phyloP scores from a whole-genome alignment of 92 coral and sea anemone genomes.

The Muricea muricata region DNA sequence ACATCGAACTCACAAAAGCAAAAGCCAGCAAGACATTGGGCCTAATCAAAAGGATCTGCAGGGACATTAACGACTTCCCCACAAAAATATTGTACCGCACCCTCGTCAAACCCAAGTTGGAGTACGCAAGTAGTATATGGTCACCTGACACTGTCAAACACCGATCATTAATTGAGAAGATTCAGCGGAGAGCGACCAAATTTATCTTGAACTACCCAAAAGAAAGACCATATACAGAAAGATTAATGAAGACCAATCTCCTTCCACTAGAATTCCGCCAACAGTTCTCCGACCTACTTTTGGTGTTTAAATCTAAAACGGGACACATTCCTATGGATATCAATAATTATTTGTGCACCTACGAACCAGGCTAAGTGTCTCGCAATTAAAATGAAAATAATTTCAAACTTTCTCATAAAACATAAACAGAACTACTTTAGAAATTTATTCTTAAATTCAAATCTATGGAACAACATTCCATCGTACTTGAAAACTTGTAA shows the following conservation, averaged over 20 bases:
- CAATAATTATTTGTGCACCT: too few species aligned
- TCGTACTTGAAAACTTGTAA: too few species aligned
- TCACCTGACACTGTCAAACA: not conserved
- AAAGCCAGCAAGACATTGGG: conserved; percentile 49
- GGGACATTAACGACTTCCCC: not conserved
- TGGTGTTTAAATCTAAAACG: too few species aligned
- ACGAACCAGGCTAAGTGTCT: too few species aligned
- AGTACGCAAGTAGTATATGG: not conserved
- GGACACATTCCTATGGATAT: too few species aligned
- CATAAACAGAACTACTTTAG: too few species aligned
- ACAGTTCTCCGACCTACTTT: too few species aligned
- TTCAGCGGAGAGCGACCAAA: not conserved
- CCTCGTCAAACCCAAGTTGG: not conserved
- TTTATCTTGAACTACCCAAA: not conserved
- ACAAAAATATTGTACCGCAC: not conserved
- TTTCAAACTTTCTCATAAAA: too few species aligned
- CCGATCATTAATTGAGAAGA: not conserved
- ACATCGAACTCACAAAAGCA: conserved; percentile 8
- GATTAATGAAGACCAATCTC: conserved; percentile 5
- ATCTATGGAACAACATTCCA: too few species aligned
- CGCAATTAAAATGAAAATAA: too few species aligned
- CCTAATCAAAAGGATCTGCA: not conserved
- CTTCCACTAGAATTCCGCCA: conserved; percentile 45
- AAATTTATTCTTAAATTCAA: too few species aligned
- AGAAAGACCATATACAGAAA: not conserved